Conservation (phyloP, 2,797 vertebrate genomes). For the Coilia nasus region DNA sequence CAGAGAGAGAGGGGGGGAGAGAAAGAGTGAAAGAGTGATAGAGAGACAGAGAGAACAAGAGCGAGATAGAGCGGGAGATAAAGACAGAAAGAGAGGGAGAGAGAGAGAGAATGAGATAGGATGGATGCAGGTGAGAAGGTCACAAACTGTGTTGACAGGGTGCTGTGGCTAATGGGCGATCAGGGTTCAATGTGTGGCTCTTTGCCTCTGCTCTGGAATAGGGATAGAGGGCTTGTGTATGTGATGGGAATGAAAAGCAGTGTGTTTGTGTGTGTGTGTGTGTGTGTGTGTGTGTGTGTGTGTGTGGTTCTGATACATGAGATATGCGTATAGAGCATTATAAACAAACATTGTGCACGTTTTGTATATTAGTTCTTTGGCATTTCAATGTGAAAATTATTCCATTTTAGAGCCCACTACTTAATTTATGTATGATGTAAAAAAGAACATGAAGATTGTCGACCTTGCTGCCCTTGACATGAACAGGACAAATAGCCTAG, state of each 20-base stretch:
- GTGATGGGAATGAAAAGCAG: neutral
- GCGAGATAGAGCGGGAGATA: neutral
- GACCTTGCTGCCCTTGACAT: slow-evolving; percentile 10
- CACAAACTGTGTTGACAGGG: neutral
- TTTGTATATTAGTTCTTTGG: neutral
- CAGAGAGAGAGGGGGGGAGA: neutral
- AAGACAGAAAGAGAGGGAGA: too few relatives aligned
- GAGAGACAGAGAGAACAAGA: neutral
- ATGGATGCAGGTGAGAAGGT: neutral
- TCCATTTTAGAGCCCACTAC: neutral
- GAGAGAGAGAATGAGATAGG: too few relatives aligned
- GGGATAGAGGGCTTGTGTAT: neutral
- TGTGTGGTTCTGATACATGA: neutral
- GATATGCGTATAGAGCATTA: too few relatives aligned
- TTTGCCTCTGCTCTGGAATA: neutral
- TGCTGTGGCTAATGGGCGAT: neutral
- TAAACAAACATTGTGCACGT: neutral
- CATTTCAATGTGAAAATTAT: neutral
- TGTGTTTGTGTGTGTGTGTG: neutral
- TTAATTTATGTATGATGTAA: neutral
- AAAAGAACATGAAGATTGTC: neutral
- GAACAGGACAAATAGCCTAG: neutral
- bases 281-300: neutral
- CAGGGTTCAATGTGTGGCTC: neutral
- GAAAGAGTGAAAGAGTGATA: too few relatives aligned